A percentile compares a stretch with the other conserved stretches of the same genome.
These are phyloP conservation scores for Eupithecia subfuscata DNA, from an alignment of 2,888 invertebrate species.

Conservation along the genomic window DNA sequence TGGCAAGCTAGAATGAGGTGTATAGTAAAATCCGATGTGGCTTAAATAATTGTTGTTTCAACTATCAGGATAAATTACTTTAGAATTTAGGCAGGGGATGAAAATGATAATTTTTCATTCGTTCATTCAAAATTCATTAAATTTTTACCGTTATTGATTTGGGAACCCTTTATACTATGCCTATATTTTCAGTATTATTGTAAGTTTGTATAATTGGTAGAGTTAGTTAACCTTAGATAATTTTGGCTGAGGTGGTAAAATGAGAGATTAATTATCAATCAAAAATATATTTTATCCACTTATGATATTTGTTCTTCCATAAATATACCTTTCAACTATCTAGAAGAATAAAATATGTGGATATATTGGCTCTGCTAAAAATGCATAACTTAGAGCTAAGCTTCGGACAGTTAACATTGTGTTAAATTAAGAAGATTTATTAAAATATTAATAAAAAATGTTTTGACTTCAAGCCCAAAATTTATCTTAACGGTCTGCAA, in stretches of 20 bases:
- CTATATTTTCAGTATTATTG: not conserved
- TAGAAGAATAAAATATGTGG: not conserved
- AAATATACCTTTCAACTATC: not conserved
- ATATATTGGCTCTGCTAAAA: not conserved
- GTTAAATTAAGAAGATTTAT: not conserved
- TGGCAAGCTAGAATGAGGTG: not conserved
- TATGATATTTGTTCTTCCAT: not conserved
- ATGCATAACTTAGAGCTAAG: not conserved
- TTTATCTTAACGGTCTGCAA: constrained; percentile 1
- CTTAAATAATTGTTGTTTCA: not conserved
- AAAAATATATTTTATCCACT: not conserved
- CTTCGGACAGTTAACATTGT: not conserved
- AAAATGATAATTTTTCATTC: not conserved
- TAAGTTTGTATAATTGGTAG: not conserved
- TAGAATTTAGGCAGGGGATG: not conserved
- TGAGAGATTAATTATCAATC: not conserved
- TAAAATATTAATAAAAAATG: not conserved
- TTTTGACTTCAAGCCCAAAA: constrained; percentile 8
- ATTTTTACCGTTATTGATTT: not conserved
- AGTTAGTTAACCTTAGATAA: not conserved
- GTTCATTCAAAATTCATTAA: not conserved
- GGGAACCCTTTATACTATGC: too few relatives aligned
- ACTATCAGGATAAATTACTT: not conserved
- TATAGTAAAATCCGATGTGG: not conserved
- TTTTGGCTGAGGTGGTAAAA: not conserved